Base-by-base conservation (phyloP, 2,113 vertebrate genomes). In the Blennius ocellaris region DNA sequence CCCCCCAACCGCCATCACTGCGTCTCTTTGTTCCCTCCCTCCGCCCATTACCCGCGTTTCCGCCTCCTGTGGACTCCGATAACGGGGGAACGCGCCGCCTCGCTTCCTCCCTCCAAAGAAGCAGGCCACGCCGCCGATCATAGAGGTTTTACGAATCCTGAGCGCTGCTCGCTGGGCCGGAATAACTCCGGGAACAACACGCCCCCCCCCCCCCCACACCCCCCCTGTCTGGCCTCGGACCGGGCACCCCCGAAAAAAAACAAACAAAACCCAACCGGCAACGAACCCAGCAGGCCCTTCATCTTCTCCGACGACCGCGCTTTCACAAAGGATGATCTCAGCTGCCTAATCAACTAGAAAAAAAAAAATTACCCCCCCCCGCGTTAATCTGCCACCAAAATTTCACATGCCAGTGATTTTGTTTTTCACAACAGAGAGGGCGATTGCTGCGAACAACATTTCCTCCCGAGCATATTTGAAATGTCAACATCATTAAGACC, bases 401-500 rank as follows among this genome's bases (percentile, higher is more conserved):
- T 90, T 88, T 90, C 87, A 84, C 87, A 88, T 81, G 83, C 81
- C 80, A 86, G 6, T 85, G 84, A 86, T 73, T 92, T 80, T 81
- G 84, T 82, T 87, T 84, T 78, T 61, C 73, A 67, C 52, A 78
- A 78, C 60, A 78, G 78, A 73, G 84, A 73, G 69, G 64, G 44
- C 17, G 37, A 81, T 53, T 54, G 69, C 68, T 41, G 21, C 10
- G 11, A 86, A 87, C 73, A 91, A 82, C 63, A 81, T 84, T 84
- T 84, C 71, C 84, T 83, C 86, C 57, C 12, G 16, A 87, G 90
- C 89, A 87, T 84, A 86, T 89, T 84, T 81, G 64, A 90, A 89
- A 92, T 88, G 84, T 88, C 87, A 88, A 88, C 76, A 85, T 89
- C 89, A 86, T 92, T 89, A 89, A 80, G 82, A 63, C 60, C 78